Evolutionary conservation across 2,797 vertebrate species (phyloP).

Genomic region (Falco rusticolus): DNA sequence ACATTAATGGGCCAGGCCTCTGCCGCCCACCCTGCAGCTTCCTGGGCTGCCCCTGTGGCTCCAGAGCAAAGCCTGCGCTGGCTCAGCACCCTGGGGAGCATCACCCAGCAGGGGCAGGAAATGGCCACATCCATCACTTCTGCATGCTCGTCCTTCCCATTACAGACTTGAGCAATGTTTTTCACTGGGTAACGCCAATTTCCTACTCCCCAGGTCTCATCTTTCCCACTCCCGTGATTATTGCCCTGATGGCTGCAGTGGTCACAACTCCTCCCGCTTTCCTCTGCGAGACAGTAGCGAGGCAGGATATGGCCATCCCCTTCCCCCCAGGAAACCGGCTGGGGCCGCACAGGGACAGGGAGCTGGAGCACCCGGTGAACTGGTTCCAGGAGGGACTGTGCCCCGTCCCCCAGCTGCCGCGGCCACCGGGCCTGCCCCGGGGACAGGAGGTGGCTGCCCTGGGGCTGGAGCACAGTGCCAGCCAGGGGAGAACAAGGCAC

Average conservation of each 20-base stretch:
- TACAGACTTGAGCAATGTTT: not conserved
- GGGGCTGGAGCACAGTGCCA: rapidly evolving
- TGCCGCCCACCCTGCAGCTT: not conserved
- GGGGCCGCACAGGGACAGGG: rapidly evolving
- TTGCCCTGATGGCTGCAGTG: not conserved
- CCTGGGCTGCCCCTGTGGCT: not conserved
- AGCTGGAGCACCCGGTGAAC: not conserved
- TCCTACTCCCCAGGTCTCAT: not conserved
- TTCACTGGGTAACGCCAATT: not conserved
- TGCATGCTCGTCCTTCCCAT: not conserved
- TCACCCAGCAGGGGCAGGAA: not conserved
- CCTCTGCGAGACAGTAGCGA: not conserved
- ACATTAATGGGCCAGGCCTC: not conserved
- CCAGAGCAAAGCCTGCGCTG: not conserved
- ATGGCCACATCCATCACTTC: rapidly evolving
- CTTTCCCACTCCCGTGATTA: not conserved
- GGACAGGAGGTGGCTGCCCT: not conserved
- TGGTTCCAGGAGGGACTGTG: not conserved
- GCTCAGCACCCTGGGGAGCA: not conserved
- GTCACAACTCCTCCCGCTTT: not conserved
- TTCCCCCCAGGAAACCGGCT: not conserved
- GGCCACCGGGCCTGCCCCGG: not conserved
- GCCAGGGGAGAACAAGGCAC: slow-evolving; percentile 8
- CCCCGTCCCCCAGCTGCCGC: not conserved
- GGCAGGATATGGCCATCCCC: not conserved